Evolutionary conservation across 2,113 vertebrate genomes (phyloP).

Genomic region (Cranoglanis bouderius): DNA sequence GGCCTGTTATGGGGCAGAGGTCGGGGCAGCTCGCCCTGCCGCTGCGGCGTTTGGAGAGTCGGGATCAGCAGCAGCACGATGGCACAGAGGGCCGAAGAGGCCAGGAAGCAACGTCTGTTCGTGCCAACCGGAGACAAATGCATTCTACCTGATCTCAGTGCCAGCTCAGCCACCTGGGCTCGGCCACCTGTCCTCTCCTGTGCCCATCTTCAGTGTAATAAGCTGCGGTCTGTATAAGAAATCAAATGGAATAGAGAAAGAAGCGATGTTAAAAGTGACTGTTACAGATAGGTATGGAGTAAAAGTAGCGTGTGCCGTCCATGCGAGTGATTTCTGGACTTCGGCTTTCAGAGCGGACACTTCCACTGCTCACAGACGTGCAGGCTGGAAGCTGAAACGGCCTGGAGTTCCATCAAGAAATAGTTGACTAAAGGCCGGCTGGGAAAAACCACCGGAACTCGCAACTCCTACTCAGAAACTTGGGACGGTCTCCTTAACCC

Average conservation of each 20-base stretch:
- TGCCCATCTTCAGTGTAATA: slow-evolving; percentile 64
- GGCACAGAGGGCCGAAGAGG: slow-evolving; percentile 78
- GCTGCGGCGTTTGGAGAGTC: slow-evolving; percentile 64
- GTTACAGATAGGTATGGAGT: not conserved
- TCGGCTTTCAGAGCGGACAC: slow-evolving; percentile 54
- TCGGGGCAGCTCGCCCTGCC: slow-evolving; percentile 57
- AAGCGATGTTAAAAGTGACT: not conserved
- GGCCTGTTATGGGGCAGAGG: slow-evolving; percentile 58
- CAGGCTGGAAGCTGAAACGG: slow-evolving; percentile 7
- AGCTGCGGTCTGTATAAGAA: slow-evolving; percentile 6
- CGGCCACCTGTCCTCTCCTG: slow-evolving; percentile 54
- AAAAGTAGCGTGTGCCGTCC: slow-evolving; percentile 5
- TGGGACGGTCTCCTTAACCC: not conserved
- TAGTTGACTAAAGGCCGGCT: not conserved
- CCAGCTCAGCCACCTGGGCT: slow-evolving; percentile 74
- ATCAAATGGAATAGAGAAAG: not conserved
- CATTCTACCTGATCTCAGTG: slow-evolving; percentile 71
- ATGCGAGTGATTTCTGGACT: slow-evolving; percentile 51
- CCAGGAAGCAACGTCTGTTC: slow-evolving; percentile 83
- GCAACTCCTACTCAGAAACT: not conserved
- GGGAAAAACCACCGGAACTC: not conserved
- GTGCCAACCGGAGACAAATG: slow-evolving; percentile 73
- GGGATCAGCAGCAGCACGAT: slow-evolving; percentile 81
- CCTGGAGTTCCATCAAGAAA: not conserved
- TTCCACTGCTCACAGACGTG: slow-evolving; percentile 49